Conservation (phyloP, 2,888 invertebrate species). For the Hemistola chrysoprasaria region DNA sequence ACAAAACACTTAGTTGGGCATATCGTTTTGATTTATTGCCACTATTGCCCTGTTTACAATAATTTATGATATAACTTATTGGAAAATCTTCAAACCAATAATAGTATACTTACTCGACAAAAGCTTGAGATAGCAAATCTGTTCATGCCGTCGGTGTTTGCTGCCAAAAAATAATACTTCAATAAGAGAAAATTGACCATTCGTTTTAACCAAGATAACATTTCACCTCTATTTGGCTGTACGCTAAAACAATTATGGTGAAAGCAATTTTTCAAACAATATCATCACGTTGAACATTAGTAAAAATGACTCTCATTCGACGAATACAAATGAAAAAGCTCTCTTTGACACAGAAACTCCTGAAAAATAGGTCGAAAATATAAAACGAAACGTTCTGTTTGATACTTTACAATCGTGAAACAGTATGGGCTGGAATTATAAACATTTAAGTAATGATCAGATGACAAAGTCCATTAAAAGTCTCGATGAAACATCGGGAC, state of each 20-base stretch:
- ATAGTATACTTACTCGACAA: too few relatives aligned
- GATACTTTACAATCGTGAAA: background rate
- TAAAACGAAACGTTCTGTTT: conserved; percentile 16
- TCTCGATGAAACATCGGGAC: too few relatives aligned
- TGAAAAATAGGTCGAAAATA: conserved; percentile 23
- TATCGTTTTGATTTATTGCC: conserved; percentile 1
- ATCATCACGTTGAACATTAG: conserved; percentile 12
- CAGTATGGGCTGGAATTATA: conserved; percentile 6
- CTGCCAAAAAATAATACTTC: too few relatives aligned
- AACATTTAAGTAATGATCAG: too few relatives aligned
- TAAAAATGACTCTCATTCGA: conserved; percentile 11
- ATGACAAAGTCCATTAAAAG: too few relatives aligned
- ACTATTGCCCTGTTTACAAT: background rate
- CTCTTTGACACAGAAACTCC: conserved; percentile 17
- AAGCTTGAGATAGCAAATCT: too few relatives aligned
- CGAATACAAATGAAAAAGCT: conserved; percentile 18
- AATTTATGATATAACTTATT: too few relatives aligned
- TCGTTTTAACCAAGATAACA: too few relatives aligned
- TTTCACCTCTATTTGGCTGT: background rate
- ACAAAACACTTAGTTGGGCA: conserved; percentile 8
- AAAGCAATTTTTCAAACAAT: conserved; percentile 13
- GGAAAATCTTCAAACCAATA: too few relatives aligned
- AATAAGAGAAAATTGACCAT: too few relatives aligned
- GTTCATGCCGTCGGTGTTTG: too few relatives aligned
- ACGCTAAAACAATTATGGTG: conserved; percentile 6